Base-by-base conservation (phyloP, 2,888 invertebrate genomes). In the Ophion ventricosus region DNA sequence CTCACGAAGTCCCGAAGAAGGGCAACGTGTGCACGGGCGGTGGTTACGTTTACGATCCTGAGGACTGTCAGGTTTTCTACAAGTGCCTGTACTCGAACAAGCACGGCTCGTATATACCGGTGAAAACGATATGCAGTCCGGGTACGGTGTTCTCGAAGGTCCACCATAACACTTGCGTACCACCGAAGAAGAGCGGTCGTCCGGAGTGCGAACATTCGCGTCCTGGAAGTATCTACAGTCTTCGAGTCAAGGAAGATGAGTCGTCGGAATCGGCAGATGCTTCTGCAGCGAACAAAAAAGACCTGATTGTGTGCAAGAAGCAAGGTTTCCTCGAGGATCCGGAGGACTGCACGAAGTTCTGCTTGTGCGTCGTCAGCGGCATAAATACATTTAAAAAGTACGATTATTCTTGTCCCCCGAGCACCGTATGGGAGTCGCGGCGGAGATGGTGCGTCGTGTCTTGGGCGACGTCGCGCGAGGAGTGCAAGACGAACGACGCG, bases 291-390 rank as follows among this genome's bases (percentile, higher is more conserved):
- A 61, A 20, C 7, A 43, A 56, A 17, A 10, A 43, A 2, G 56
- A 59, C 25, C 17, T n/a, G 2, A 59, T 69, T 5, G 20, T n/a
- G 4, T 87, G 87, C 70, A 83, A 54, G 5, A 61, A 56, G 10
- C 73, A 80, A 43, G 87, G 87, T 14, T 87, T 85, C 49, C 57
- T 83, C 4, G 74, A 26, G 35, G 73, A 87, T 59, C 49, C 82
- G 0, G 17, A n/a, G 0, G 67, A 88, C 23, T 86, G 85, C 61
- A 56, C 69, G 0, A 87, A 79, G 25, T 88, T 86, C 54, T 86
- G 87, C 57, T 76, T 82, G 61, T 89, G 88, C 64, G 69, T 88
- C 8, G 35, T 66, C 11, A 14, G 79, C 14, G 84, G 83, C 0
- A 7, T 17, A 8, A 64, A 20, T 3, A 2, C 61, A 14, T 85